Evolutionary conservation across 2,888 invertebrate genomes (phyloP), one percentile per base, ranked within the genome.

Genomic region (Dryocosmus kuriphilus): DNA sequence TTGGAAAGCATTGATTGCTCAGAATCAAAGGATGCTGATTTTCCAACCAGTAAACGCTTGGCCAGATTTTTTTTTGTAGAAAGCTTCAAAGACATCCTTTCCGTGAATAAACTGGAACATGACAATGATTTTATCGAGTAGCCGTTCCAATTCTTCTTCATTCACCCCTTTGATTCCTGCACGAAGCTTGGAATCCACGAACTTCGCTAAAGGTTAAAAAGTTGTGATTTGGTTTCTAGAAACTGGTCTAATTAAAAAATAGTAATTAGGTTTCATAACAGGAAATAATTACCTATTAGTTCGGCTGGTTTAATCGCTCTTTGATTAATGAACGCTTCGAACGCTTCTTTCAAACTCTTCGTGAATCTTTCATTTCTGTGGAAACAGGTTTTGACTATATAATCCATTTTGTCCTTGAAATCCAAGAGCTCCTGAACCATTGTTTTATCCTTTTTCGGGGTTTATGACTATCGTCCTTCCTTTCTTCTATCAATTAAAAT

Each of bases 1-100:
- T 99, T 99, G 71, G 98, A 98, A n/a, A 99, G 93, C 99, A 99
- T 99, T 27, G 98, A 98, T 91, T 99, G 99, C 92, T 99, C 99
- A 0, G 99, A 99, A 93, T 99, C 99, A 0, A 99, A 99, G 0
- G 99, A 99, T 0, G 99, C 99, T 0, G 99, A 99, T 92, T 99
- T 99, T 1, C 99, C 98, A 0, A 99, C 97, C n/a, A 99, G 92
- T 81, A 99, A 93, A 85, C 99, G 94, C 92, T 99, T 99, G 0
- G 99, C 98, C 84, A 99, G 92, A 92, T 99, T 99, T 93, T 99
- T n/a, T 99, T 92, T 99, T 99, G 92, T 99, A 99, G 92, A 99
- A 99, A 1, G 99, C 99, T 92, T 99, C 99, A 92, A 99, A 99
- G 0, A 99, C 99, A 92, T 99, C 99, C 92, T 99, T 99, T 63